These are phyloP conservation scores for Aspiorhynchus laticeps DNA, from an alignment of 2,113 vertebrate species.

Conservation along the genomic window DNA sequence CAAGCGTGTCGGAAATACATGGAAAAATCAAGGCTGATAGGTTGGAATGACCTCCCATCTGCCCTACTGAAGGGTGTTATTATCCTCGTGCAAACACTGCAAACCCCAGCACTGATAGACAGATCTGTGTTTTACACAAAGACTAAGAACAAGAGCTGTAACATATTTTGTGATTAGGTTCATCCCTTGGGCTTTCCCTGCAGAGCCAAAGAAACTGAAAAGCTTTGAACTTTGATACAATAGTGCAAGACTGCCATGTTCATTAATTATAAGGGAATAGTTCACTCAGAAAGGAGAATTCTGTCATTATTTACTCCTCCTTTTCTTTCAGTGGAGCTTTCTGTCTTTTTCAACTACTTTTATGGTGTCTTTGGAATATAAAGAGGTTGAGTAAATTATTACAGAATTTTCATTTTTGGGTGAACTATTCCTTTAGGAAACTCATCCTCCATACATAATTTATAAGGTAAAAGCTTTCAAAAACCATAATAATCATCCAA, in stretches of 20 bases:
- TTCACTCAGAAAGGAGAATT: background rate
- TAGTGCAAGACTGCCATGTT: background rate
- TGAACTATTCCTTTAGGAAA: background rate
- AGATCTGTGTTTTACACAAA: background rate
- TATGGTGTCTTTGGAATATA: background rate
- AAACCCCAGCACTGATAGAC: background rate
- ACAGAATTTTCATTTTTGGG: background rate
- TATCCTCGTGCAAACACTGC: slow-evolving; percentile 21
- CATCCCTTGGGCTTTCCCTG: background rate
- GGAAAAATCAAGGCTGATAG: slow-evolving; percentile 21
- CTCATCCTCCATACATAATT: background rate
- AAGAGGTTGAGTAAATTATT: background rate
- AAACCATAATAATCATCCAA: background rate
- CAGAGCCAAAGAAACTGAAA: background rate
- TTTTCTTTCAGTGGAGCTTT: background rate
- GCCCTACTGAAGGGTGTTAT: slow-evolving; percentile 17
- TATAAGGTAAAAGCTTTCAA: background rate
- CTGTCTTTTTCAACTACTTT: background rate
- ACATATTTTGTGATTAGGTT: background rate
- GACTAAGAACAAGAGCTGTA: background rate
- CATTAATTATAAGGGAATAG: background rate
- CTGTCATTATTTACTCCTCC: background rate
- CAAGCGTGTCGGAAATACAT: slow-evolving; percentile 32
- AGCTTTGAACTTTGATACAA: background rate
- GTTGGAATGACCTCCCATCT: slow-evolving; percentile 38